Base-by-base conservation (phyloP, 2,113 vertebrate species). In the Lutjanus erythropterus region DNA sequence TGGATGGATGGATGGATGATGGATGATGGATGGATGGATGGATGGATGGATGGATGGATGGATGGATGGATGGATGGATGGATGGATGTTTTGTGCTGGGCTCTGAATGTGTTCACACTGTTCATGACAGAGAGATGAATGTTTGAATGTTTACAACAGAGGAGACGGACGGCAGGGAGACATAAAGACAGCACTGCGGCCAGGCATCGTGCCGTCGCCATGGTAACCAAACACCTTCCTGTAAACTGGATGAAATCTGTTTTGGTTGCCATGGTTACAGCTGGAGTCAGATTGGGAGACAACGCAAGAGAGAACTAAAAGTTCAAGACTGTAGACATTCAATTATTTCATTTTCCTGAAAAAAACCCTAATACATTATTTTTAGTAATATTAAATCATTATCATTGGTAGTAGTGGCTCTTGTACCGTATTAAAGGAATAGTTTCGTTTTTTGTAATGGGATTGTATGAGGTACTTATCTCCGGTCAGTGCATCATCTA, bases 181-280 rank as follows among this genome's bases (percentile, higher is more conserved):
- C 67, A 67, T 65, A 76, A 80, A 75, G 60, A 74, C 67, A 33
- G 37, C 6, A 52, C 49, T 25, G 67, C 7, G 14, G 23, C 69
- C 31, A 39, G 62, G 73, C 67, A 61, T 87, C 21, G 70, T 83
- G 69, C 66, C 12, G 37, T 87, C 47, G 44, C 27, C 81, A 77
- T 42, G 56, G 78, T 11, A 71, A 81, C 52, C 41, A 71, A 89
- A 82, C 77, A 87, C 68, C 47, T 64, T 65, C 72, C 55, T 80
- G 53, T 81, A 82, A 84, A 67, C 70, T 76, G 80, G 53, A 83
- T 60, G 12, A 50, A 80, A 84, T 87, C 41, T 39, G 53, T 86
- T 85, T 80, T 15, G 83, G 91, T 89, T 87, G 67, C 86, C 67
- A 77, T 83, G 85, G 89, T 62, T 71, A 88, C 86, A 21, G 21